Evolutionary conservation across 1,140 invertebrate species (phyloP).

Genomic region (Lordiphosa clarofinis): DNA sequence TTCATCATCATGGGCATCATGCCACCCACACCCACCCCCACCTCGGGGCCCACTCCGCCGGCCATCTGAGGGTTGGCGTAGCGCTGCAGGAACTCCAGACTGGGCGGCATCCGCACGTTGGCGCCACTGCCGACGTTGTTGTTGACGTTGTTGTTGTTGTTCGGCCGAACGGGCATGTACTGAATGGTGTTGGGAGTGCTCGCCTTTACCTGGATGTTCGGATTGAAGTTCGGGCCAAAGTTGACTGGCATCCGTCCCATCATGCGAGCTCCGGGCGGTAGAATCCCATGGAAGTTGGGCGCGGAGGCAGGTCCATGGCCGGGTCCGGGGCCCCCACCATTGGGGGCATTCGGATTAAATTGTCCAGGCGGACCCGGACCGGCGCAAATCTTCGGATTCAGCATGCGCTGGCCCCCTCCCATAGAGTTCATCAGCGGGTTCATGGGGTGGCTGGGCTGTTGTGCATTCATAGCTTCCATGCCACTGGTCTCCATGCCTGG

Average conservation of each 20-base stretch:
- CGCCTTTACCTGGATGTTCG: conserved; percentile 95
- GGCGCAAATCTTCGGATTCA: conserved; percentile 80
- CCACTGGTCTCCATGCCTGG: conserved; percentile 57
- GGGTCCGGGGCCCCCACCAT: conserved; percentile 22
- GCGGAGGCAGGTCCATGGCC: conserved; percentile 16
- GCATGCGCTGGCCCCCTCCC: conserved; percentile 61
- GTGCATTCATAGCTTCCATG: conserved; percentile 54
- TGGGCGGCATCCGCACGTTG: conserved; percentile 87
- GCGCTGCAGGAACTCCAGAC: conserved; percentile 94
- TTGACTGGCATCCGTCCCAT: conserved; percentile 80
- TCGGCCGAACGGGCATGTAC: conserved; percentile 95
- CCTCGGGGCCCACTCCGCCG: conserved; percentile 81
- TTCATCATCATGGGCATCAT: conserved; percentile 52
- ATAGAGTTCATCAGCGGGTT: conserved; percentile 55
- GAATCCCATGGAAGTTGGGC: conserved; percentile 79
- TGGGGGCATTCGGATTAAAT: conserved; percentile 45
- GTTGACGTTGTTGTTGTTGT: conserved; percentile 83
- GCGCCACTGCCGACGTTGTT: conserved; percentile 20
- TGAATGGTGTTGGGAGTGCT: conserved; percentile 98
- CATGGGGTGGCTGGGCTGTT: conserved; percentile 36
- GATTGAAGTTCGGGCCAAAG: conserved; percentile 78
- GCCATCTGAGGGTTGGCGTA: conserved; percentile 86
- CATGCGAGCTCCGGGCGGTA: conserved; percentile 68
- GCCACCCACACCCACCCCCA: conserved; percentile 26
- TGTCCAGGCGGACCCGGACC: conserved; percentile 69